Percentiles rank a stretch among this genome's conserved stretches.
phyloP scores from a whole-genome alignment of 2,797 vertebrate genomes.

The Argya squamiceps region DNA sequence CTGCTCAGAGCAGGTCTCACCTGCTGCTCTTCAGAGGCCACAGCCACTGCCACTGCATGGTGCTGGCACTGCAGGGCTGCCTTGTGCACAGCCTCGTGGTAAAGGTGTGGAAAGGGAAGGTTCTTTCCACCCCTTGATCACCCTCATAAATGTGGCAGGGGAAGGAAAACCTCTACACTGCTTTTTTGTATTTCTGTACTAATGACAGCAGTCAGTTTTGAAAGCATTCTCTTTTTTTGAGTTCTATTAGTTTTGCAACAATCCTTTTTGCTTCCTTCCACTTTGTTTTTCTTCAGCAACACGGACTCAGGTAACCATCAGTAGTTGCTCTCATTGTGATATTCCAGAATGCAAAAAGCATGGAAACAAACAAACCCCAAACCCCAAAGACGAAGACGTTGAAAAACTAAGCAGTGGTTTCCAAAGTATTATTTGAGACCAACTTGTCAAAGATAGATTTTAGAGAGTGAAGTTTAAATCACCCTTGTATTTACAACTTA shows the following conservation, averaged over 20 bases:
- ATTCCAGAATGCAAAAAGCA: not conserved
- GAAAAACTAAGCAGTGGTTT: not conserved
- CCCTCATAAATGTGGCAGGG: not conserved
- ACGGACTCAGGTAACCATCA: fast-evolving
- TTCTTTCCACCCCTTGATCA: not conserved
- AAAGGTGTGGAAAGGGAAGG: not conserved
- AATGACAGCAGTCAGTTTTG: not conserved
- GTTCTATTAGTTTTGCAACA: not conserved
- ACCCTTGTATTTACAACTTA: not conserved
- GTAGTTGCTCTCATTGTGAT: not conserved
- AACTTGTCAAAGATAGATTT: not conserved
- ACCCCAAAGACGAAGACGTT: not conserved
- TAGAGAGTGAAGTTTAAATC: not conserved
- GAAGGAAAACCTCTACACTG: not conserved
- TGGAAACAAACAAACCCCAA: not conserved
- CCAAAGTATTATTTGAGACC: not conserved
- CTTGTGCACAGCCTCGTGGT: fast-evolving
- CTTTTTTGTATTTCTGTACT: not conserved
- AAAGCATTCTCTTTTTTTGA: not conserved
- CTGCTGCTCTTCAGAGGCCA: not conserved
- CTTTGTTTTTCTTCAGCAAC: not conserved
- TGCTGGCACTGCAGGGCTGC: not conserved
- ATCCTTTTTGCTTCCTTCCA: not conserved
- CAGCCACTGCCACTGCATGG: not conserved
- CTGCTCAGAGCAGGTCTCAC: not conserved